phyloP scores from a whole-genome alignment of 2,113 vertebrate genomes.

The zebrafish (Danio rerio) region DNA sequence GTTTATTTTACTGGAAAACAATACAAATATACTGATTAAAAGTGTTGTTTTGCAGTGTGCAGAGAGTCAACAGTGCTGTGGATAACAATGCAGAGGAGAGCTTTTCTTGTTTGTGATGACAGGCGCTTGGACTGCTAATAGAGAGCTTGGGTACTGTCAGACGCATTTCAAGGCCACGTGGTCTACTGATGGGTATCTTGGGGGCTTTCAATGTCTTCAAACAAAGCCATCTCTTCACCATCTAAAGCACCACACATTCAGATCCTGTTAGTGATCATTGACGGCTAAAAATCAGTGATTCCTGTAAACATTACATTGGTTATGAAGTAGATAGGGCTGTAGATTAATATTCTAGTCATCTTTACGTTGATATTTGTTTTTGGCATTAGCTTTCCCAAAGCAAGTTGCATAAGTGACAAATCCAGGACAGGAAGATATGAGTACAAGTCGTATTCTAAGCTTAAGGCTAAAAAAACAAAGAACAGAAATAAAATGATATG shows the following conservation, averaged over 20 bases:
- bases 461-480: not conserved
- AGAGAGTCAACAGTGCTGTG: slow-evolving; percentile 3
- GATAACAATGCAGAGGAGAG: slow-evolving; percentile 21
- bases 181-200: slow-evolving; percentile 23
- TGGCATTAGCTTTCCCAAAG: not conserved
- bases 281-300: not conserved
- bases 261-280: slow-evolving; percentile 22
- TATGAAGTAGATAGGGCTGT: too few species aligned
- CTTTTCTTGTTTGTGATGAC: slow-evolving; percentile 36
- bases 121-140: slow-evolving; percentile 34
- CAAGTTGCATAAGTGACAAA: not conserved
- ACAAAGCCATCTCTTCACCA: not conserved
- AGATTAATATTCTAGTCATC: not conserved
- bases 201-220: slow-evolving; percentile 21
- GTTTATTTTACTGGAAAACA: not conserved
- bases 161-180: not conserved
- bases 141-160: slow-evolving; percentile 20
- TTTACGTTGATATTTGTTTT: not conserved
- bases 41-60: not conserved
- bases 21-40: not conserved
- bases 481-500: not conserved
- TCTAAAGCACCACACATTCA: slow-evolving; percentile 24
- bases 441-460: not conserved
- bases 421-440: slow-evolving; percentile 1
- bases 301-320: slow-evolving; percentile 2